Evolutionary conservation across 2,888 invertebrate genomes (phyloP).

Genomic region (Myopa testacea): DNA sequence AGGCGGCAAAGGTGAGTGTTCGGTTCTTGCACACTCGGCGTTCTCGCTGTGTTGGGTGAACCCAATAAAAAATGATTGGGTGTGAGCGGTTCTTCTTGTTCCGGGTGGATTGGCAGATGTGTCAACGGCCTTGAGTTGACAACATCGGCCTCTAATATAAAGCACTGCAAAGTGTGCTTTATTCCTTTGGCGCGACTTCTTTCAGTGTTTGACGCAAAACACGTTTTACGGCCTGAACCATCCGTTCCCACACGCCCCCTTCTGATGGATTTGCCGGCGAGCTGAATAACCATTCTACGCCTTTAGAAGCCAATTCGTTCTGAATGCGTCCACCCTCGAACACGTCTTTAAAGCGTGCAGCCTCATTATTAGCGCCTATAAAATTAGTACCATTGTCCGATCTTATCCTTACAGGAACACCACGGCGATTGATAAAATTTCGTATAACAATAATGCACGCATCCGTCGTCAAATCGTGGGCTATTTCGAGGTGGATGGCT

Average conservation of each 20-base stretch:
- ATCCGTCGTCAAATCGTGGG: conserved; percentile 44
- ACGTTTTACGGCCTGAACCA: conserved; percentile 15
- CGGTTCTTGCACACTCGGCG: conserved; percentile 3
- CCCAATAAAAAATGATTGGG: background rate
- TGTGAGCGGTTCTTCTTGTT: conserved; percentile 28
- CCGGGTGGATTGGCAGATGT: conserved; percentile 29
- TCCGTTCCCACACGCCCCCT: conserved; percentile 22
- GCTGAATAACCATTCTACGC: conserved; percentile 20
- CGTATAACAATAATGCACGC: conserved; percentile 45
- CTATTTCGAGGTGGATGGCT: conserved; percentile 40
- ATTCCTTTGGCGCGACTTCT: conserved; percentile 29
- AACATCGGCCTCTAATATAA: conserved; percentile 36
- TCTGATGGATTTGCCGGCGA: conserved; percentile 11
- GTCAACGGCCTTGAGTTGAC: conserved; percentile 36
- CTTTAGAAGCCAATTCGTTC: background rate
- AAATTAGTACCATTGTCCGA: conserved; percentile 46
- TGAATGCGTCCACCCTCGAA: conserved; percentile 34
- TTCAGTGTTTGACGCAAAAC: conserved; percentile 16
- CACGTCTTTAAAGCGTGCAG: conserved; percentile 27
- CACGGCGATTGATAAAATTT: conserved; percentile 47
- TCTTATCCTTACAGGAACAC: conserved; percentile 38
- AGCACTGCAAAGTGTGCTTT: conserved; percentile 34
- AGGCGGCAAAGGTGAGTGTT: conserved; percentile 2
- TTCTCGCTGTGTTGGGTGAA: conserved; percentile 19
- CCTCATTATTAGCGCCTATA: conserved; percentile 35